Evolutionary conservation across 2,888 invertebrate genomes (phyloP), one percentile per base, ranked within the genome.

Genomic region (Dicycla oo): DNA sequence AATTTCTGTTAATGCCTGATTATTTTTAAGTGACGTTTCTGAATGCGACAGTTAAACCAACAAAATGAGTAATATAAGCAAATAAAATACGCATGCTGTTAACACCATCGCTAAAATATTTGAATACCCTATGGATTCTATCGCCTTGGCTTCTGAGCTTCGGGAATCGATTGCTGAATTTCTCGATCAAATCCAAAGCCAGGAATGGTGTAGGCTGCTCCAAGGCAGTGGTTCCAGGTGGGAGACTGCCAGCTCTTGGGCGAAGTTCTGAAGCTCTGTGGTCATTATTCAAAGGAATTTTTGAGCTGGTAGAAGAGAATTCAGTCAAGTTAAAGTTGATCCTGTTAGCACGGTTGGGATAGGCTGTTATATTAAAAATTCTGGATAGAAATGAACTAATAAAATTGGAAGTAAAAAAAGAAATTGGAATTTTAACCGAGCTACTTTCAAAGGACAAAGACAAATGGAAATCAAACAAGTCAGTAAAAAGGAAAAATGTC

Each of bases 121-220:
- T 57, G 57, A 61, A 87, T 97, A 97, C 97, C 97, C 97, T 96
- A 82, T 97, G 97, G 60, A 97, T 94, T 87, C 94, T 95, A 83
- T 97, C 97, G 58, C 97, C 95, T 78, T 96, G 95, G 78, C 96
- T 96, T 88, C 94, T 97, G 73, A 97, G 89, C 58, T 88, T 90
- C 4, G 95, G 95, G 67, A 96, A 95, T 2, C 91, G 90, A 82
- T 94, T 95, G 73, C 96, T 96, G 73, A 96, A 91, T 86, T 90
- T 96, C 88, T 96, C 96, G 69, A 97, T 93, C 66, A 97, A 82
- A 2, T 95, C 95, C 3, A 92, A 95, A 15, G 91, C 88, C 77
- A 87, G 90, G 51, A 89, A 68, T 6, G 89, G 83, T 60, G 90
- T 51, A 20, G 90, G 88, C 6, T 89, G 72, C 64, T 92, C 92